Percentiles rank a stretch among this genome's conserved stretches.
phyloP scores from a whole-genome alignment of 2,797 vertebrate genomes.

The Centroberyx gerrardi region DNA sequence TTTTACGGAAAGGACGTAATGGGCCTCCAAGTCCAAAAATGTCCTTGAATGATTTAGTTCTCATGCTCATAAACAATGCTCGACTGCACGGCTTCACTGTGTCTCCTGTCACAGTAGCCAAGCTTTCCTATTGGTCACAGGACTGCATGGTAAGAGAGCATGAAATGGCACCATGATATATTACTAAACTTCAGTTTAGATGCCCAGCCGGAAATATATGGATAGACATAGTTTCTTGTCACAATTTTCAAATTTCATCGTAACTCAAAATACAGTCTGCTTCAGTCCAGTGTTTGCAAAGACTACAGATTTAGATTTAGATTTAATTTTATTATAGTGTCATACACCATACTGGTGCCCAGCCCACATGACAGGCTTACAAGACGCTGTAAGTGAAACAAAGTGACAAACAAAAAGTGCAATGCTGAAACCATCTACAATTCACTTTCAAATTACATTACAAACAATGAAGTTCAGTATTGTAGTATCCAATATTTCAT shows the following conservation, averaged over 20 bases:
- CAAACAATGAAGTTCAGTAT: too few species aligned
- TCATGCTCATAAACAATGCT: not conserved
- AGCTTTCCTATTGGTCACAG: too few species aligned
- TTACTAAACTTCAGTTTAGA: slow-evolving; percentile 1
- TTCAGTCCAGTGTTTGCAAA: not conserved
- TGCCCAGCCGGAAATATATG: not conserved
- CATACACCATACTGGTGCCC: too few species aligned
- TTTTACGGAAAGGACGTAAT: slow-evolving; percentile 6
- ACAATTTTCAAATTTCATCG: not conserved
- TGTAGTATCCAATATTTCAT: too few species aligned
- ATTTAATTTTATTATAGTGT: too few species aligned
- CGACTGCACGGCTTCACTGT: not conserved
- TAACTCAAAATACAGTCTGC: not conserved
- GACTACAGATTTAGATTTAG: too few species aligned
- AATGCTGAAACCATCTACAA: too few species aligned
- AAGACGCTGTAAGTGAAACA: too few species aligned
- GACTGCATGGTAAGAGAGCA: too few species aligned
- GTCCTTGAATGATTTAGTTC: slow-evolving; percentile 10
- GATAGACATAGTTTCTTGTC: not conserved
- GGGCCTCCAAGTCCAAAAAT: not conserved
- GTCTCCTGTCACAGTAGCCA: not conserved
- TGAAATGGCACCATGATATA: not conserved
- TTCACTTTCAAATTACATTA: too few species aligned
- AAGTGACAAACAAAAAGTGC: too few species aligned
- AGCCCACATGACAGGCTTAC: too few species aligned